Percentiles rank a stretch among this genome's conserved stretches.
Evolutionary conservation across 2,113 vertebrate species (phyloP).

Genomic region (Ranitomeya variabilis): DNA sequence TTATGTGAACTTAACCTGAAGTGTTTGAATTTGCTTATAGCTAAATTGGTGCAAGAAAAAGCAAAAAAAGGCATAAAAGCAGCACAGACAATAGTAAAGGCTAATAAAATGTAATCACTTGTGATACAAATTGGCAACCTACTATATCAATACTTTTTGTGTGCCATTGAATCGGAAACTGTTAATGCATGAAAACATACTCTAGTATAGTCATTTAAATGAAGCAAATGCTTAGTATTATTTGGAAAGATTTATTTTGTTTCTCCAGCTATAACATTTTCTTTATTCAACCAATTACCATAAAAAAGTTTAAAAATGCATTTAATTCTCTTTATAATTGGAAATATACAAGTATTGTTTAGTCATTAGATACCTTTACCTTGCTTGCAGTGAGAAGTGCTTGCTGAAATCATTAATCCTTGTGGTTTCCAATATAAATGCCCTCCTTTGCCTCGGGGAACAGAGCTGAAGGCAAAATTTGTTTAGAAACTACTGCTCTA

Average conservation of each 20-base stretch:
- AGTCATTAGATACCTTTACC: slow-evolving; percentile 36
- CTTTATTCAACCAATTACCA: slow-evolving; percentile 36
- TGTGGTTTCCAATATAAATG: slow-evolving; percentile 39
- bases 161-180: neutral
- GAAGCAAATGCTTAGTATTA: neutral
- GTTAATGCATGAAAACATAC: neutral
- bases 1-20: too few relatives aligned
- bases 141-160: slow-evolving; percentile 17
- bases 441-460: slow-evolving; percentile 22
- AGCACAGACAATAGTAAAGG: neutral
- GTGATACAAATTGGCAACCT: neutral
- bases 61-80: neutral
- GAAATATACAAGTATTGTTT: slow-evolving; percentile 37
- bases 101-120: neutral
- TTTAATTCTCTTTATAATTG: neutral
- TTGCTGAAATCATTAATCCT: slow-evolving; percentile 40
- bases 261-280: slow-evolving; percentile 2
- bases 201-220: neutral
- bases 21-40: neutral
- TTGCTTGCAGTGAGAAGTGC: slow-evolving; percentile 28
- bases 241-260: slow-evolving; percentile 25
- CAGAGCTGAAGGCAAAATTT: slow-evolving; percentile 13
- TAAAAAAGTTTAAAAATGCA: slow-evolving; percentile 41
- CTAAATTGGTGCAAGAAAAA: neutral
- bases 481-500: slow-evolving; percentile 33